Conservation (phyloP, 2,113 vertebrate species). For the Ictalurus furcatus region DNA sequence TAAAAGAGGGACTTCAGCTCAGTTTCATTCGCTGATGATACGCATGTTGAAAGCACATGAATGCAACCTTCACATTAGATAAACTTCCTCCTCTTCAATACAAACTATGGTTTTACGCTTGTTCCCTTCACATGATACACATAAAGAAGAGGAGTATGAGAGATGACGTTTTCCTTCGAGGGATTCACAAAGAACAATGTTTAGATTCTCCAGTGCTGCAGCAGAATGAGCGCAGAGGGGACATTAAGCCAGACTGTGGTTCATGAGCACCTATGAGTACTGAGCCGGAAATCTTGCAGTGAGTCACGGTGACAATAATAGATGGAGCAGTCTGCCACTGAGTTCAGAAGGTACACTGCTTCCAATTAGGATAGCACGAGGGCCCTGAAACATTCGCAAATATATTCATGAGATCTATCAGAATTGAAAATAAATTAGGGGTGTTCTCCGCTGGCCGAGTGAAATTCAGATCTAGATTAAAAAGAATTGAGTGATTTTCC, state of each 20-base stretch:
- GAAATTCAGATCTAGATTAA: neutral
- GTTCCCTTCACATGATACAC: neutral
- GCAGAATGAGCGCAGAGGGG: neutral
- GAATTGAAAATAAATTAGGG: conserved; percentile 22
- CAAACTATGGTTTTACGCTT: neutral
- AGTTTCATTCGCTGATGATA: neutral
- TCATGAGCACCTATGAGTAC: conserved; percentile 17
- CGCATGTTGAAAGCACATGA: neutral
- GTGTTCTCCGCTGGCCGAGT: neutral
- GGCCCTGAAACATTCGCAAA: conserved; percentile 9
- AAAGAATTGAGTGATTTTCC: neutral
- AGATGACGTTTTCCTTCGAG: neutral
- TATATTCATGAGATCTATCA: conserved; percentile 18
- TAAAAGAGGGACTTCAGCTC: neutral
- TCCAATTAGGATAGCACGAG: conserved; percentile 13
- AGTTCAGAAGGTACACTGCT: conserved; percentile 19
- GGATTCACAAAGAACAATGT: neutral
- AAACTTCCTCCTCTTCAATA: neutral
- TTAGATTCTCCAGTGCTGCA: neutral
- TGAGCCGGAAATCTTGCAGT: conserved; percentile 22
- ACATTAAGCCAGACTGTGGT: neutral
- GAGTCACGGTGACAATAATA: conserved; percentile 37
- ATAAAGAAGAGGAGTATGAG: neutral
- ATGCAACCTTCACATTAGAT: conserved; percentile 6
- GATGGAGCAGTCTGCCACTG: conserved; percentile 19